Base-by-base conservation (phyloP, 1,140 invertebrate species). In the Vanessa atalanta region DNA sequence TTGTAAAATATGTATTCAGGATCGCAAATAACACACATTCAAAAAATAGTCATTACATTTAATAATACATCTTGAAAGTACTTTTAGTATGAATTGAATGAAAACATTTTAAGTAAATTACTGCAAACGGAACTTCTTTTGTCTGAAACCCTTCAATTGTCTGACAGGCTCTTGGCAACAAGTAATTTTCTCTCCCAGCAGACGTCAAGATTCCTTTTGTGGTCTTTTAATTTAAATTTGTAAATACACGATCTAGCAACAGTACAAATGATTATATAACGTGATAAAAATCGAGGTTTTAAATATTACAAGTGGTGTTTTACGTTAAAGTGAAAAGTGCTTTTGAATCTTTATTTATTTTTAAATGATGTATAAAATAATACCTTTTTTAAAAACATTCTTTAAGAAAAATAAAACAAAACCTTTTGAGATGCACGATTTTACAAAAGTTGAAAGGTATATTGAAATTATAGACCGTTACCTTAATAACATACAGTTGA, bases 401-500 rank as follows among this genome's bases (percentile, higher is more conserved):
- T 14, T 14, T 61, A 61, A 15, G 16, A 37, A 57, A 61, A 61
- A 13, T 31, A 61, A 37, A n/a, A 61, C 15, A 61, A 61, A 37
- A 61, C 4, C 12, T 57, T 15, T 31, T 12, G 14, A n/a, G 26
- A 15, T 43, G 15, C 57, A 61, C 57, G 57, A 61, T 61, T 57
- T 61, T 61, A 60, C 55, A 61, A 61, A 61, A 57, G 20, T 15
- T 11, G 78, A 79, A 81, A 77, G 77, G 77, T 61, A 69, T 70
- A 78, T 81, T 74, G 71, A 78, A 77, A 57, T 69, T 80, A 86
- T 81, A 83, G 79, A 81, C 87, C 84, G 87, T 87, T 88, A 88
- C 60, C 77, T 79, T 88, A 88, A 88, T 85, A 83, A 80, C 79
- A 65, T 63, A 64, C 50, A 81, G 67, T 81, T 79, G 69, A 76